These are phyloP conservation scores for Talpa occidentalis DNA, from an alignment of 2,113 vertebrate species.

Conservation along the genomic window DNA sequence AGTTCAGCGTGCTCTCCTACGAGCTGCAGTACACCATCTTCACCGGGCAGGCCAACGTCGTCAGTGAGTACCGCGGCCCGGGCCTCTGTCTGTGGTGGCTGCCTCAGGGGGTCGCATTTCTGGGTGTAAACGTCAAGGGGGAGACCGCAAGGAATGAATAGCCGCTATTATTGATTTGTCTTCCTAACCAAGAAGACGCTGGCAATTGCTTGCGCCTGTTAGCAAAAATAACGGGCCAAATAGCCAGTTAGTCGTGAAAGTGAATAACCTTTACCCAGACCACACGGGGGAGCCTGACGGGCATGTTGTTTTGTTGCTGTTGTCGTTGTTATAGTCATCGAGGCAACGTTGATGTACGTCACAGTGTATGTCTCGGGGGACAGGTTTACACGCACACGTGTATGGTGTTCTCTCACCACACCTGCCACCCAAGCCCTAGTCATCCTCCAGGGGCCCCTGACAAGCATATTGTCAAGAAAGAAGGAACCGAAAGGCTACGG, in stretches of 20 bases:
- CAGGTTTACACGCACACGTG: too few relatives aligned
- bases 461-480: conserved; percentile 10
- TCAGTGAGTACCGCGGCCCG: conserved; percentile 92
- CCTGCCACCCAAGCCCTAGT: background rate
- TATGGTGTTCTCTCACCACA: too few relatives aligned
- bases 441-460: background rate
- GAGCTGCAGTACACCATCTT: conserved; percentile 98
- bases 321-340: too few relatives aligned
- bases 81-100: background rate
- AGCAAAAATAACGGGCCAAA: conserved; percentile 38
- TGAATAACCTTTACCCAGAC: background rate
- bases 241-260: background rate
- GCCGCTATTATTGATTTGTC: background rate
- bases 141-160: background rate
- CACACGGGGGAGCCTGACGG: background rate
- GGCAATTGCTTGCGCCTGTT: background rate
- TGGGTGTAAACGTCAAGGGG: background rate
- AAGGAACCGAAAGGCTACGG: background rate
- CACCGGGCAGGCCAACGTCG: conserved; percentile 96
- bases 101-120: background rate
- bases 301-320: background rate
- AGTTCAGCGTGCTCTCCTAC: conserved; percentile 97
- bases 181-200: conserved; percentile 17
- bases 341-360: too few relatives aligned
- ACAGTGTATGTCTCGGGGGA: too few relatives aligned